These are phyloP conservation scores for Sthenelais limicola DNA, from an alignment of 2,888 invertebrate genomes.

Conservation along the genomic window DNA sequence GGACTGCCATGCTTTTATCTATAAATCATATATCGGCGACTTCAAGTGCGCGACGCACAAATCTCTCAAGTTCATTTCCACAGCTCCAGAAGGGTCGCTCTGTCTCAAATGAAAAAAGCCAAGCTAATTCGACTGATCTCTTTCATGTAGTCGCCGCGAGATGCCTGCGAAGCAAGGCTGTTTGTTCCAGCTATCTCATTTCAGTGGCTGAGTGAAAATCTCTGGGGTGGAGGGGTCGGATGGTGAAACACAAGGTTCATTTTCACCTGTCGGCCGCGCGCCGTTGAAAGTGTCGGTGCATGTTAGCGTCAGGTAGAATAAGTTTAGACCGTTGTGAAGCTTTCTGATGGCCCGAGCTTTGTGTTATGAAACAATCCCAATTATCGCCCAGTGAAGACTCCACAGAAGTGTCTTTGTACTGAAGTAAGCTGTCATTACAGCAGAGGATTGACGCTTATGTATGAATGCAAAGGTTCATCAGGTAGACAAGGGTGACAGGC, in stretches of 20 bases:
- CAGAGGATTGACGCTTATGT: neutral
- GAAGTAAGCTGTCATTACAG: neutral
- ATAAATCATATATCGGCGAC: no score
- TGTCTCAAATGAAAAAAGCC: neutral
- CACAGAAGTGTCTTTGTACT: neutral
- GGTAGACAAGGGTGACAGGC: neutral
- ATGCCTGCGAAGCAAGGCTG: neutral
- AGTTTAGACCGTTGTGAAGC: neutral
- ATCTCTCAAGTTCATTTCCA: neutral
- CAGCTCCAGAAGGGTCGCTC: neutral
- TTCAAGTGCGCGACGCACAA: no score
- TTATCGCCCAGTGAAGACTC: neutral
- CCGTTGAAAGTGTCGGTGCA: neutral
- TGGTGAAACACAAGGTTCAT: slow-evolving; percentile 2
- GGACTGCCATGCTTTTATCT: no score
- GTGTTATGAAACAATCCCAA: slow-evolving; percentile 27
- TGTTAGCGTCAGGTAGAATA: slow-evolving; percentile 6
- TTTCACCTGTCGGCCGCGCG: slow-evolving; percentile 12
- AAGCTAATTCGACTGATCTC: neutral
- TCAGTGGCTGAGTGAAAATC: neutral
- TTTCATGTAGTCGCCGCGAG: neutral
- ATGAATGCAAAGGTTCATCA: neutral
- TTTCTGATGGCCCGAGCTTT: no score
- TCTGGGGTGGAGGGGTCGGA: neutral
- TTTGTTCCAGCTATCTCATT: neutral